A percentile compares a stretch with the other conserved stretches of the same genome.
phyloP scores from a whole-genome alignment of 2,797 vertebrate species.

The Eleutherodactylus coqui region DNA sequence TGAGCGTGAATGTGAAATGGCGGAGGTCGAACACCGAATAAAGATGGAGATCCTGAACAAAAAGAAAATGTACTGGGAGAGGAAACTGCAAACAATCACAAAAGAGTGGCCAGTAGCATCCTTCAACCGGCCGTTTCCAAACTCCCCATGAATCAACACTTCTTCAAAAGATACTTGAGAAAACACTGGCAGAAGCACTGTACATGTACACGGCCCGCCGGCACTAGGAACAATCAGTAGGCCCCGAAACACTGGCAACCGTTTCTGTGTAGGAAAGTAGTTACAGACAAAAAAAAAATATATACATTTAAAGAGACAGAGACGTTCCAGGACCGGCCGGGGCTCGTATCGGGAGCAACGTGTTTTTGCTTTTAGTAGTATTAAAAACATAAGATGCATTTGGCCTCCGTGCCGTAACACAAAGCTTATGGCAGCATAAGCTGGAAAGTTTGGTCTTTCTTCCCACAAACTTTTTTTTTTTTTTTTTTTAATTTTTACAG shows the following conservation, averaged over 20 bases:
- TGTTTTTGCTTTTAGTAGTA: constrained; percentile 52
- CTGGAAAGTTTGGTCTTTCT: constrained; percentile 30
- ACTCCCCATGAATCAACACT: constrained; percentile 74
- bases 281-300: constrained; percentile 20
- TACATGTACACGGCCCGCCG: constrained; percentile 22
- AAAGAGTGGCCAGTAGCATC: constrained; percentile 84
- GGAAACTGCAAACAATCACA: constrained; percentile 81
- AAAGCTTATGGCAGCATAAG: constrained; percentile 50
- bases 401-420: constrained; percentile 3
- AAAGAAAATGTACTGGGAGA: constrained; percentile 86
- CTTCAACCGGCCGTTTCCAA: constrained; percentile 82
- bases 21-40: constrained; percentile 82
- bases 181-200: constrained; percentile 8
- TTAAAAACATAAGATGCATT: constrained; percentile 27
- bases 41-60: constrained; percentile 85
- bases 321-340: neutral
- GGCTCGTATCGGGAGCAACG: constrained; percentile 38
- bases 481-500: constrained; percentile 46
- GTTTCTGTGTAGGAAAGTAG: constrained; percentile 50
- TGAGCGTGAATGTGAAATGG: constrained; percentile 83
- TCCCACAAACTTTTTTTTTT: constrained; percentile 40
- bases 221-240: constrained; percentile 43
- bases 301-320: neutral
- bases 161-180: constrained; percentile 41
- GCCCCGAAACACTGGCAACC: constrained; percentile 56